Base-by-base conservation (phyloP, 1,140 invertebrate species). In the Drosophila athabasca region DNA sequence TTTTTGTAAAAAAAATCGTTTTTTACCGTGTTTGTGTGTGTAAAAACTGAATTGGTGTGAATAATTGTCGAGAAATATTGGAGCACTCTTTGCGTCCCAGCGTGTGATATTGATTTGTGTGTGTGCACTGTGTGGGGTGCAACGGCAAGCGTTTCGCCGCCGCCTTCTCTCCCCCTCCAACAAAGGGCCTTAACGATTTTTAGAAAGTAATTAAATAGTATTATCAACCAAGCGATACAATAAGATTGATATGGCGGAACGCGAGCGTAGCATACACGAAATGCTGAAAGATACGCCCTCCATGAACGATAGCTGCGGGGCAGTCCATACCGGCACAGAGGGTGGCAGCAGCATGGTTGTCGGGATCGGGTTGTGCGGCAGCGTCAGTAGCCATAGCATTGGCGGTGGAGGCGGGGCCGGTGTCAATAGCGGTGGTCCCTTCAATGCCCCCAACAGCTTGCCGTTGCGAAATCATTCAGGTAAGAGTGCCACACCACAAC, bases 231-330 rank as follows among this genome's bases (percentile, higher is more conserved):
- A 3, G 31, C 13, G 24, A 68, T 43, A 49, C 2, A 39, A 19
- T 35, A n/a, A n/a, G 19, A 57, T 68, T 48, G 11, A 39, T 13
- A 88, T 88, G 83, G 76, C 83, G 45, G 83, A 87, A 58, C 83
- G 83, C 19, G 96, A 96, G 87, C 93, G 95, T 57, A 97, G 96
- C 92, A 95, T 97, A 88, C 96, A 97, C 85, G 96, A 97, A 93
- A 97, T 97, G 95, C 92, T 97, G 46, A 96, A 97, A 90, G 96
- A 97, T 90, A 95, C 95, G 26, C 96, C 96, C 19, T 94, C 95
- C 5, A 93, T 96, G 70, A 96, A 96, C 76, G 96, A 96, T 72
- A 96, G 94, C 67, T 95, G 94, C 80, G 95, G 93, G 72, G 95
- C 95, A 31, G 95, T 96, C 31, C 95, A 95, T 79, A 95, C 95